Conservation (phyloP, 1,140 invertebrate species). For the Oreohelix idahoensis region DNA sequence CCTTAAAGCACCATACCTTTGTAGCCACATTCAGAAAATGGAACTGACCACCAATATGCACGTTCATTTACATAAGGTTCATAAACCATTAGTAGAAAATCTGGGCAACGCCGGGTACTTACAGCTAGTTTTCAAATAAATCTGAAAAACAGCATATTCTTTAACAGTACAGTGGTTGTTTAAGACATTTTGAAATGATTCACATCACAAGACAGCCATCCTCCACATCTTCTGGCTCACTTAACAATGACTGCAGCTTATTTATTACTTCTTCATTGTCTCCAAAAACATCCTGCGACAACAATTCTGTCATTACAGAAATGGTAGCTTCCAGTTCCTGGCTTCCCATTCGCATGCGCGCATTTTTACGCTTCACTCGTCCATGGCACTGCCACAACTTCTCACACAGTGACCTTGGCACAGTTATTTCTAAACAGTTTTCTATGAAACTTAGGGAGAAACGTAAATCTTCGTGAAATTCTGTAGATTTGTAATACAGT, state of each 20-base stretch:
- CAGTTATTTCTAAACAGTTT: conserved; percentile 41
- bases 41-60: no score
- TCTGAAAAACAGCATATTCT: background rate
- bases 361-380: conserved; percentile 43
- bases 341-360: conserved; percentile 36
- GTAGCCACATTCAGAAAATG: no score
- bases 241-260: conserved; percentile 26
- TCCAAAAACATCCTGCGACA: conserved; percentile 31
- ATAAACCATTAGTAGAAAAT: no score
- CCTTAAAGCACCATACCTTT: no score
- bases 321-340: conserved; percentile 38
- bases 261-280: conserved; percentile 30
- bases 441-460: conserved; percentile 47
- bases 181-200: background rate
- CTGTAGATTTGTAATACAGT: conserved; percentile 51
- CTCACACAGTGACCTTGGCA: conserved; percentile 39
- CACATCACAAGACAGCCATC: conserved; percentile 26
- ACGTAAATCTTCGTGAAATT: conserved; percentile 54
- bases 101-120: no score
- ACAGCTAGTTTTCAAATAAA: no score
- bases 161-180: background rate
- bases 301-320: conserved; percentile 31
- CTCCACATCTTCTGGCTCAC: background rate
- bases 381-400: conserved; percentile 44
- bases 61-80: no score